Conservation (phyloP, 2,888 invertebrate species). For the Pachliopta kotzebuea region DNA sequence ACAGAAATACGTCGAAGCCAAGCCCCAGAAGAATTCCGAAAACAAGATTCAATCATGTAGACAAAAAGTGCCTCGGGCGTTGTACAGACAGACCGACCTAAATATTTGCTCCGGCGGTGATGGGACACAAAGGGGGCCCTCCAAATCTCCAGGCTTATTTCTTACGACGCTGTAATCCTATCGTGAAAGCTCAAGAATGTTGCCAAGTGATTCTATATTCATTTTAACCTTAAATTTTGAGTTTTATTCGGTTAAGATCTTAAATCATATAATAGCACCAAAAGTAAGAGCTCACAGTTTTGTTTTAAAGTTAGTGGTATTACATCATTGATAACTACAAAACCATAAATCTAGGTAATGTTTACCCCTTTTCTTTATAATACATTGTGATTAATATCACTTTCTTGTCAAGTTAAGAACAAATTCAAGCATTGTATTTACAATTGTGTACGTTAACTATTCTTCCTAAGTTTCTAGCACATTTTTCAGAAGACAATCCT, state of each 20-base stretch:
- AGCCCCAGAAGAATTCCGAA: conserved; percentile 15
- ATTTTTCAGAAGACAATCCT: too few relatives aligned
- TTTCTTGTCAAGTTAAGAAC: too few relatives aligned
- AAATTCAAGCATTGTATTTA: too few relatives aligned
- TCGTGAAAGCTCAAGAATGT: conserved; percentile 35
- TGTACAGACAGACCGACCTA: conserved; percentile 22
- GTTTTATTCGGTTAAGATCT: neutral
- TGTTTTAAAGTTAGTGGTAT: too few relatives aligned
- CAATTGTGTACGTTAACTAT: too few relatives aligned
- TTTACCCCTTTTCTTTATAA: too few relatives aligned
- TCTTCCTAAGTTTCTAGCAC: too few relatives aligned
- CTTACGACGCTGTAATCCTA: conserved; percentile 33
- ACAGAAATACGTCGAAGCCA: conserved; percentile 8
- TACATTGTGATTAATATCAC: too few relatives aligned
- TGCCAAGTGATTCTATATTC: conserved; percentile 48
- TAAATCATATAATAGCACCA: neutral
- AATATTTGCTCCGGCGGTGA: conserved; percentile 22
- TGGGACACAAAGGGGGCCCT: conserved; percentile 25
- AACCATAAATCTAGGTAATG: too few relatives aligned
- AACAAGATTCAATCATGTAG: conserved; percentile 27
- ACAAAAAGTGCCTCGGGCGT: conserved; percentile 22
- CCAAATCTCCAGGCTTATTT: conserved; percentile 32
- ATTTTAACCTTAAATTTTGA: conserved; percentile 34
- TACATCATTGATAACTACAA: too few relatives aligned
- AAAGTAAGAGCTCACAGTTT: too few relatives aligned